A percentile compares a stretch with the other conserved stretches of the same genome.
Conservation (phyloP, 2,113 vertebrate species). For the Chitala chitala region DNA sequence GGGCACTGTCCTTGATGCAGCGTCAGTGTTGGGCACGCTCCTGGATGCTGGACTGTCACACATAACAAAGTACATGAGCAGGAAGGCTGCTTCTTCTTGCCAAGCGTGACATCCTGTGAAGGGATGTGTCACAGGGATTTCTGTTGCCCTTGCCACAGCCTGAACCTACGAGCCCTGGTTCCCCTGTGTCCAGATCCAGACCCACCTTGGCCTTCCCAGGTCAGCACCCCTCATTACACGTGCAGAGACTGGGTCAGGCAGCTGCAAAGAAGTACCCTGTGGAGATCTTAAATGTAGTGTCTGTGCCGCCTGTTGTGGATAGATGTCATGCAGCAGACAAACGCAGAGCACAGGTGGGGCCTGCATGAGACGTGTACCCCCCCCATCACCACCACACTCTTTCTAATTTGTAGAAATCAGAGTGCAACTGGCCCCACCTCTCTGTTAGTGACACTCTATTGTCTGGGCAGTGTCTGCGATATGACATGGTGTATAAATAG, state of each 20-base stretch:
- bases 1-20: neutral
- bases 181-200: neutral
- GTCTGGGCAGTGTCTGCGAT: conserved; percentile 19
- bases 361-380: conserved; percentile 14
- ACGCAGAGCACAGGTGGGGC: neutral
- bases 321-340: neutral
- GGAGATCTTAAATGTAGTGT: neutral
- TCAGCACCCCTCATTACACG: neutral
- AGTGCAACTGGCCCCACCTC: conserved; percentile 6
- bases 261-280: neutral
- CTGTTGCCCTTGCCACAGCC: neutral
- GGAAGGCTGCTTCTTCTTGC: too few relatives aligned
- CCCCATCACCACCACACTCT: too few relatives aligned
- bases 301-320: neutral
- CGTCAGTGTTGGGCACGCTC: neutral
- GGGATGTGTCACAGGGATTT: too few relatives aligned
- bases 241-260: neutral
- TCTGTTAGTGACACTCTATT: conserved; percentile 3
- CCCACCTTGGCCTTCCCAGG: neutral
- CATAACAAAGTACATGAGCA: neutral
- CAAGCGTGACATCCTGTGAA: too few relatives aligned
- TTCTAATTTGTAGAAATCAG: too few relatives aligned
- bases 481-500: conserved; percentile 45
- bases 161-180: neutral
- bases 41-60: neutral